Evolutionary conservation across 92 coral and sea anemone genomes (phyloP).

Genomic region (Ricordea florida): DNA sequence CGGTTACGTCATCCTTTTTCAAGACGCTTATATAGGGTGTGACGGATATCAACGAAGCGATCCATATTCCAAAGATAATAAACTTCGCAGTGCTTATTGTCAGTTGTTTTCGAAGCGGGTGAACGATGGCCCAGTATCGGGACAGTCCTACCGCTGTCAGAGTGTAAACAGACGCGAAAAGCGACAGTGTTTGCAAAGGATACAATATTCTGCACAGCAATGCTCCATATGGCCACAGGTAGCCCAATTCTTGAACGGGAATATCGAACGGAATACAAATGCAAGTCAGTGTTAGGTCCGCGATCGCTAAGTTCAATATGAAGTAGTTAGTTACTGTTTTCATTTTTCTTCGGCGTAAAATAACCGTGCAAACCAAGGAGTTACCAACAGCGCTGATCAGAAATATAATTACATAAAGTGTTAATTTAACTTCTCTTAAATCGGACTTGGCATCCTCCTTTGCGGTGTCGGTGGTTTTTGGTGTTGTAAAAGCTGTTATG

Average conservation of each 20-base stretch:
- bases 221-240: constrained; percentile 74
- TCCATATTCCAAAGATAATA: constrained; percentile 70
- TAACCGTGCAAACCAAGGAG: constrained; percentile 65
- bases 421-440: constrained; percentile 42
- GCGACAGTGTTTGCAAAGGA: constrained; percentile 75
- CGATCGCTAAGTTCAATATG: constrained; percentile 76
- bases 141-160: constrained; percentile 65
- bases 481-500: no score
- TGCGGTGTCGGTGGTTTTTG: no score
- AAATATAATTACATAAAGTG: constrained; percentile 63
- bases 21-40: constrained; percentile 69
- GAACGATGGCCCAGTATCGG: constrained; percentile 88
- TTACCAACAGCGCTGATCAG: constrained; percentile 74
- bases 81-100: constrained; percentile 56
- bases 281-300: constrained; percentile 74
- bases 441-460: no score
- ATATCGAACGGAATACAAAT: constrained; percentile 80
- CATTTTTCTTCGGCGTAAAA: constrained; percentile 70
- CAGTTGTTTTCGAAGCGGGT: constrained; percentile 74
- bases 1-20: constrained; percentile 11
- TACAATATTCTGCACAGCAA: constrained; percentile 68
- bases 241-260: constrained; percentile 68
- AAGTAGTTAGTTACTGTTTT: constrained; percentile 87
- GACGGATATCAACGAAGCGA: constrained; percentile 64
- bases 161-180: constrained; percentile 76